phyloP scores from a whole-genome alignment of 2,888 invertebrate species.

The Therioaphis trifolii region DNA sequence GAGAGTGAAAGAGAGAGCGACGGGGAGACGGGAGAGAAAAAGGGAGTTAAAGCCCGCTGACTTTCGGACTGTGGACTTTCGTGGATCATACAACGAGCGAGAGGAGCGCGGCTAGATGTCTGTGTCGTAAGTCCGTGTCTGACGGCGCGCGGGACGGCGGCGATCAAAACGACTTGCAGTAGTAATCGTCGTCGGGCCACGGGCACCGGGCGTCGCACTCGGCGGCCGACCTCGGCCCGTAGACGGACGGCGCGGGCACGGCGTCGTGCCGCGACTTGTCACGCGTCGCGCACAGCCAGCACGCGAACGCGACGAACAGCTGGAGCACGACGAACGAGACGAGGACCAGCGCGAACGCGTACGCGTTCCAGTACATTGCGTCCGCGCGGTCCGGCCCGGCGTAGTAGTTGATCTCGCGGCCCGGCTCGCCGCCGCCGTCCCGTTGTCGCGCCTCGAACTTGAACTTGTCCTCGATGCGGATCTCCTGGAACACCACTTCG shows the following conservation, averaged over 20 bases:
- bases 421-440: neutral
- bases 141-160: no score
- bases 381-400: slow-evolving; percentile 30
- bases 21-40: no score
- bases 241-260: neutral
- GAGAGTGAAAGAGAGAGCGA: no score
- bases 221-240: slow-evolving; percentile 1
- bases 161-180: neutral
- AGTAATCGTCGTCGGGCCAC: neutral
- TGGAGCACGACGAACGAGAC: slow-evolving; percentile 56
- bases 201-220: neutral
- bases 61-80: no score
- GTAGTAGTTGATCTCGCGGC: slow-evolving; percentile 36
- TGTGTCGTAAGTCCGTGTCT: no score
- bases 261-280: neutral
- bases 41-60: no score
- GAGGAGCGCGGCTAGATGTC: no score
- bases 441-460: slow-evolving; percentile 57
- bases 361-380: slow-evolving; percentile 55
- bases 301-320: slow-evolving; percentile 54
- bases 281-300: slow-evolving; percentile 35
- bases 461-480: slow-evolving; percentile 65
- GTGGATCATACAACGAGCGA: no score
- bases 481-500: slow-evolving; percentile 65
- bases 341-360: slow-evolving; percentile 57